Evolutionary conservation across 2,797 vertebrate genomes (phyloP).

Genomic region (Gymnodraco acuticeps): DNA sequence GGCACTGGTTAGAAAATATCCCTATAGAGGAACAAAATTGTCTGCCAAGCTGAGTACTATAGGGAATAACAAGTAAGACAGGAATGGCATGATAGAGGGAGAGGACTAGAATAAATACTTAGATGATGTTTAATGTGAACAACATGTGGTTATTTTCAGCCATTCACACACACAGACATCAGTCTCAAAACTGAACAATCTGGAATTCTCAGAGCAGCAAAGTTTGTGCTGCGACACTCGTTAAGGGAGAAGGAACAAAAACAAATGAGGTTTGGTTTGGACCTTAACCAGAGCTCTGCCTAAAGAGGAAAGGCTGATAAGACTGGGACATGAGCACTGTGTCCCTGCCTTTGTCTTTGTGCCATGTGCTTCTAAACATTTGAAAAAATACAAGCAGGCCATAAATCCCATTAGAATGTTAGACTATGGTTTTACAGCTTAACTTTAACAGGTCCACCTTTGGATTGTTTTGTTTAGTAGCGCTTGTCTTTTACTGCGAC

Average conservation of each 20-base stretch:
- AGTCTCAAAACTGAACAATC: not conserved
- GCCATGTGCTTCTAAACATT: constrained; percentile 51
- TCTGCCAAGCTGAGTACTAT: constrained; percentile 41
- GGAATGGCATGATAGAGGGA: constrained; percentile 28
- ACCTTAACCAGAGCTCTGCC: constrained; percentile 42
- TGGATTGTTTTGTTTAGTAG: rapidly evolving
- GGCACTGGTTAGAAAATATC: constrained; percentile 54
- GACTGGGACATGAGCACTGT: constrained; percentile 13
- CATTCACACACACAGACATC: not conserved
- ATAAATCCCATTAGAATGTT: constrained; percentile 28
- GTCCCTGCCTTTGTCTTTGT: too few species aligned
- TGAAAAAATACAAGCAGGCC: constrained; percentile 26
- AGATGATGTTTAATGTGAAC: constrained; percentile 18
- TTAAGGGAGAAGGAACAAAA: constrained; percentile 8
- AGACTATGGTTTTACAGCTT: constrained; percentile 25
- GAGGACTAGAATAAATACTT: constrained; percentile 12
- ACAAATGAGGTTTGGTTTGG: constrained; percentile 43
- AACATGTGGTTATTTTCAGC: constrained; percentile 1
- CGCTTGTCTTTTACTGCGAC: not conserved
- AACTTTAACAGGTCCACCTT: not conserved
- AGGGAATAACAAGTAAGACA: constrained; percentile 29
- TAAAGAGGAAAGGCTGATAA: constrained; percentile 65
- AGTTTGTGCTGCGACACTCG: constrained; percentile 20
- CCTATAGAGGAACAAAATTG: constrained; percentile 61
- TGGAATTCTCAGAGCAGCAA: not conserved